Conservation (phyloP, 2,113 vertebrate genomes). For the human region DNA sequence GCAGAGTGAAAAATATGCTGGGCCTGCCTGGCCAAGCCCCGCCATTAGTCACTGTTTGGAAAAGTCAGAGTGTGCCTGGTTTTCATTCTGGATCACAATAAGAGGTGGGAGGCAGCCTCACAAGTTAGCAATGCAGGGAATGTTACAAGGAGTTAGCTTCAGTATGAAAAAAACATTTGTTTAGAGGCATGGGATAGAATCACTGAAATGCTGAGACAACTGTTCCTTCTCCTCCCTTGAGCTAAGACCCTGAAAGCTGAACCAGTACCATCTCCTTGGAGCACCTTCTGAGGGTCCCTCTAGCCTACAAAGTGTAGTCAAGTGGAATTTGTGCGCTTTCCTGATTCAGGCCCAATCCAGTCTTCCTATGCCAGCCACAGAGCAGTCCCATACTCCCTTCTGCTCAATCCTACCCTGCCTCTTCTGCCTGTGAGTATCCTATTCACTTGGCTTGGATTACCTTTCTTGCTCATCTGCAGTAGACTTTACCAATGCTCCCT, state of each 20-base stretch:
- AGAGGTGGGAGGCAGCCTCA: conserved; percentile 19
- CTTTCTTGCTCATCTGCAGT: not conserved
- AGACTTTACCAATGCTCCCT: not conserved
- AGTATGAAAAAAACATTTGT: conserved; percentile 43
- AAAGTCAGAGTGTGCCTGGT: conserved; percentile 44
- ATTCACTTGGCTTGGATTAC: not conserved
- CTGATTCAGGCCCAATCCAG: not conserved
- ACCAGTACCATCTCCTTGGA: not conserved
- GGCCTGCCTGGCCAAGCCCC: conserved; percentile 27
- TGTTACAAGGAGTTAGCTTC: not conserved
- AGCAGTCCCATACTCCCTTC: rapidly evolving
- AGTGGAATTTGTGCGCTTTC: not conserved
- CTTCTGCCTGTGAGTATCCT: not conserved
- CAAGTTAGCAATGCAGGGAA: not conserved
- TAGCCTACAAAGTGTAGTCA: not conserved
- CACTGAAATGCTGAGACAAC: not conserved
- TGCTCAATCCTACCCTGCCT: not conserved
- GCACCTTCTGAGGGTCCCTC: not conserved
- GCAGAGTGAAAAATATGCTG: conserved; percentile 64
- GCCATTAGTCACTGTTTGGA: conserved; percentile 67
- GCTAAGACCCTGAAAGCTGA: not conserved
- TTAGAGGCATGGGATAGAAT: not conserved
- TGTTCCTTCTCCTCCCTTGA: not conserved
- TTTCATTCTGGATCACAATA: conserved; percentile 48
- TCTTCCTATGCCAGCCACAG: not conserved